phyloP scores from a whole-genome alignment of 2,113 vertebrate species.

The Meles meles region DNA sequence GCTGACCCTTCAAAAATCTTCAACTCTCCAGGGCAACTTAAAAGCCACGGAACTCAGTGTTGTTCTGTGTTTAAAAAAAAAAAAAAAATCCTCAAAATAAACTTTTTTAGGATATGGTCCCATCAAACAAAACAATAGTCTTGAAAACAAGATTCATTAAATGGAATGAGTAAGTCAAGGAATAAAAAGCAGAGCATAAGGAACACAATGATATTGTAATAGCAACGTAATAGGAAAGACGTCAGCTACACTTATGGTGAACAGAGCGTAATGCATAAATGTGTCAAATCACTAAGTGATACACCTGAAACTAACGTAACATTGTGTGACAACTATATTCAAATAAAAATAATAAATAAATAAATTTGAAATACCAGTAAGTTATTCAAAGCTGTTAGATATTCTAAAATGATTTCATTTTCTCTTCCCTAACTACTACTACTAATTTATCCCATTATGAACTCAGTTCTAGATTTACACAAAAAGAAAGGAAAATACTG shows the following conservation, averaged over 20 bases:
- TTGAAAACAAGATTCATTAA: background rate
- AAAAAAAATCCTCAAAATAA: background rate
- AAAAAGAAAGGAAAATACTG: background rate
- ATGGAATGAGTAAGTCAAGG: background rate
- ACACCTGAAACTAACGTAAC: background rate
- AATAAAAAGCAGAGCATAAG: background rate
- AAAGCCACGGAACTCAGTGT: background rate
- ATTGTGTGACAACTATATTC: background rate
- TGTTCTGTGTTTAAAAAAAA: background rate
- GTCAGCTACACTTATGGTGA: background rate
- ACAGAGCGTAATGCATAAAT: background rate
- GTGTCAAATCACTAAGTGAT: background rate
- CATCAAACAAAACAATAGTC: background rate
- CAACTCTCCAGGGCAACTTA: background rate
- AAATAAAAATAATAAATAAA: background rate
- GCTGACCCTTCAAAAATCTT: background rate
- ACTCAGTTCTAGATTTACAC: background rate
- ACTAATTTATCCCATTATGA: background rate
- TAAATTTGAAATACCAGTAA: background rate
- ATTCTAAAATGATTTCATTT: background rate
- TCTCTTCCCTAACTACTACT: background rate
- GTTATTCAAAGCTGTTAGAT: background rate
- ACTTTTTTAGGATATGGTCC: background rate
- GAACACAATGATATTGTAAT: background rate
- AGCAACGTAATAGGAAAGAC: background rate